phyloP scores from a whole-genome alignment of 2,888 invertebrate species.

The Atethmia centrago region DNA sequence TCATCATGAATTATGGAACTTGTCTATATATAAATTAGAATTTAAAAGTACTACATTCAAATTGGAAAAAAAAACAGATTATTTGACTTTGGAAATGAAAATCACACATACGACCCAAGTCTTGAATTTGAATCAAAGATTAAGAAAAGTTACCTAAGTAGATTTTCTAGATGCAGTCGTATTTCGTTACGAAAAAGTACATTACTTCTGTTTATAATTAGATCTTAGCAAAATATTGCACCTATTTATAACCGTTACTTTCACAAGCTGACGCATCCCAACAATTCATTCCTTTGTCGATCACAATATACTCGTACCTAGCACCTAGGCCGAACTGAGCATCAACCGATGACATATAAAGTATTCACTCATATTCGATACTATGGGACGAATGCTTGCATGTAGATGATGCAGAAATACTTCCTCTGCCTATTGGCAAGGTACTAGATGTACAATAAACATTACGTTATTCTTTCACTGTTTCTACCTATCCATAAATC shows the following conservation, averaged over 20 bases:
- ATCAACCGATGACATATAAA: constrained; percentile 25
- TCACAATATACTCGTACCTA: constrained; percentile 40
- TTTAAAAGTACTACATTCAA: not conserved
- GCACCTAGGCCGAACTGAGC: constrained; percentile 15
- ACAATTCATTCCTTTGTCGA: constrained; percentile 39
- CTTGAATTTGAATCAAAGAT: not conserved
- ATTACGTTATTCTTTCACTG: not conserved
- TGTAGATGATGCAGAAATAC: constrained; percentile 21
- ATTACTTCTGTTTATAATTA: constrained; percentile 9
- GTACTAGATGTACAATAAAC: constrained; percentile 3
- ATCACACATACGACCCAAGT: too few species aligned
- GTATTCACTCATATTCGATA: constrained; percentile 20
- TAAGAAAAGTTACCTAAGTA: not conserved
- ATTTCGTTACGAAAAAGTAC: constrained; percentile 1
- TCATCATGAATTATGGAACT: not conserved
- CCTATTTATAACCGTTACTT: constrained; percentile 17
- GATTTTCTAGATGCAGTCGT: not conserved
- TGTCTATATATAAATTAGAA: not conserved
- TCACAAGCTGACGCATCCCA: constrained; percentile 13
- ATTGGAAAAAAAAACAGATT: not conserved
- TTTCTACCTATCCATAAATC: not conserved
- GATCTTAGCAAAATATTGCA: constrained; percentile 11
- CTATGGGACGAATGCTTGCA: constrained; percentile 24
- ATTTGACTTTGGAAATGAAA: not conserved
- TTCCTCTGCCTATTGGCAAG: constrained; percentile 8